Conservation (phyloP, 2,888 invertebrate genomes). For the Leptarthrus brevirostris region DNA sequence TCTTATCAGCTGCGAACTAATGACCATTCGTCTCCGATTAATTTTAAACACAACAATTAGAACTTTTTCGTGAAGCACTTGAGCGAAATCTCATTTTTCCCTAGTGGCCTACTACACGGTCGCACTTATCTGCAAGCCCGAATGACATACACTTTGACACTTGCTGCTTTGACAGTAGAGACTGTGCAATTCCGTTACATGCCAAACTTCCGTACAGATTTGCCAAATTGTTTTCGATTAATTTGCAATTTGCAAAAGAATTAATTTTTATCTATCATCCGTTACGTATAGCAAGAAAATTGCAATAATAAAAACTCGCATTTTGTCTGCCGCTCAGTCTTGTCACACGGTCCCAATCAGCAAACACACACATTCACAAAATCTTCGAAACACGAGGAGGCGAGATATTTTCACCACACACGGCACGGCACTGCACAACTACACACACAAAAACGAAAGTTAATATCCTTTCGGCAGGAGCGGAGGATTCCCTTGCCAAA, state of each 20-base stretch:
- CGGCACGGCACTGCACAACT: neutral
- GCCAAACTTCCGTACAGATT: neutral
- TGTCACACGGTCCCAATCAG: constrained; percentile 7
- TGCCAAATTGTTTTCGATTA: neutral
- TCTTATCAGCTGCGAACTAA: neutral
- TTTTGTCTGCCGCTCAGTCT: constrained; percentile 26
- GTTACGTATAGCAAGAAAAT: constrained; percentile 7
- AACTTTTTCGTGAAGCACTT: constrained; percentile 6
- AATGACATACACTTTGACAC: constrained; percentile 45
- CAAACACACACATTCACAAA: neutral
- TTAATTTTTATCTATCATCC: constrained; percentile 10
- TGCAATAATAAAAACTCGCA: constrained; percentile 43
- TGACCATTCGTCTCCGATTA: neutral
- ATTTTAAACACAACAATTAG: constrained; percentile 8
- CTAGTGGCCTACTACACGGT: constrained; percentile 16
- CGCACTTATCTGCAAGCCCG: constrained; percentile 31
- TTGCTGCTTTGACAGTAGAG: constrained; percentile 12
- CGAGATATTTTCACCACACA: constrained; percentile 12
- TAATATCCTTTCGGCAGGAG: constrained; percentile 35
- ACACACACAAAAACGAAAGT: neutral
- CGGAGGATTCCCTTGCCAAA: neutral
- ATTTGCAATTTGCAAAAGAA: too few relatives aligned
- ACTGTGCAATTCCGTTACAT: neutral
- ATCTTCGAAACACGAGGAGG: neutral
- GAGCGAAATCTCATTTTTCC: constrained; percentile 16